These are phyloP conservation scores for Pedicia rivosa DNA, from an alignment of 2,888 invertebrate species.

Conservation along the genomic window DNA sequence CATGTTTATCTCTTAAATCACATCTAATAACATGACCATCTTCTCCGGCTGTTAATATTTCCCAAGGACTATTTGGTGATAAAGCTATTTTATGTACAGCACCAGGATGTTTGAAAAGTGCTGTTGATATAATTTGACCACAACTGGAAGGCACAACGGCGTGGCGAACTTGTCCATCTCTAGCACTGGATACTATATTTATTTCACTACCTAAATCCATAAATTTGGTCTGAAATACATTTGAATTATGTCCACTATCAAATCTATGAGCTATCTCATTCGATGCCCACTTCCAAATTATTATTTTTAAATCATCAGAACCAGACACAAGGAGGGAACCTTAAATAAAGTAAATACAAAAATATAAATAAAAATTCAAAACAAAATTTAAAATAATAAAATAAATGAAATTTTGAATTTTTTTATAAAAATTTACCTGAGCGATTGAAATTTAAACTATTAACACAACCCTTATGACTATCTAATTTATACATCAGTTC, in stretches of 20 bases:
- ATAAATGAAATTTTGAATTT: background rate
- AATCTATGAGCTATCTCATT: constrained; percentile 48
- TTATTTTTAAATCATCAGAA: constrained; percentile 75
- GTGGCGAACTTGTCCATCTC: constrained; percentile 70
- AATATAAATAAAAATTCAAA: constrained; percentile 2
- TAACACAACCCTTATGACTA: constrained; percentile 80
- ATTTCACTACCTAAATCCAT: constrained; percentile 57
- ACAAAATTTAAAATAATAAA: background rate
- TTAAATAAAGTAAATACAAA: too few relatives aligned
- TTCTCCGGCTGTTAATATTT: constrained; percentile 74
- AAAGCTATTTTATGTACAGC: constrained; percentile 77
- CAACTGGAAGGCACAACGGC: constrained; percentile 41
- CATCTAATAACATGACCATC: constrained; percentile 68
- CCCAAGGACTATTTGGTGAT: constrained; percentile 55
- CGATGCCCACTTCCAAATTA: constrained; percentile 83
- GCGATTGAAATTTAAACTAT: constrained; percentile 78
- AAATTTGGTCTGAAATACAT: constrained; percentile 87
- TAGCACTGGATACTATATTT: constrained; percentile 73
- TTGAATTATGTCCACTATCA: constrained; percentile 68
- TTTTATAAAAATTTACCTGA: constrained; percentile 34
- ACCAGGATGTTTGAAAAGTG: constrained; percentile 53
- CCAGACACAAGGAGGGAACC: constrained; percentile 69
- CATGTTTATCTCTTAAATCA: constrained; percentile 49
- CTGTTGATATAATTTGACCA: constrained; percentile 19
- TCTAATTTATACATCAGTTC: constrained; percentile 60